phyloP scores from a whole-genome alignment of 2,797 vertebrate species.

The Artibeus lituratus region DNA sequence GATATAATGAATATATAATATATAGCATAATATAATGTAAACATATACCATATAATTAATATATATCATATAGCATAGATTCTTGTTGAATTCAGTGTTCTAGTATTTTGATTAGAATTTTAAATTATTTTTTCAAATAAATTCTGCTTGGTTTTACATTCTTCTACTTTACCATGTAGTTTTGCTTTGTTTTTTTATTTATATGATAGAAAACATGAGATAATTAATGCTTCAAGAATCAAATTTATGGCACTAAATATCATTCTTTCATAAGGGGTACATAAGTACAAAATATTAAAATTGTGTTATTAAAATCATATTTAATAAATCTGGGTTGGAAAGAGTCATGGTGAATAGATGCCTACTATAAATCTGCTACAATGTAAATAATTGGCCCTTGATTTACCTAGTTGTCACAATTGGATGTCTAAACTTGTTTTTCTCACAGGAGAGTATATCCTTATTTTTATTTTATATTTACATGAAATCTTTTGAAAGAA shows the following conservation, averaged over 20 bases:
- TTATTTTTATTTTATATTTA: conserved; percentile 14
- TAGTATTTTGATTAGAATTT: not conserved
- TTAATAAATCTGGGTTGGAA: not conserved
- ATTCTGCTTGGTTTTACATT: not conserved
- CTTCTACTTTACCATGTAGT: not conserved
- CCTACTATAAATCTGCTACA: not conserved
- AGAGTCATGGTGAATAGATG: not conserved
- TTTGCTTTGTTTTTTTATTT: not conserved
- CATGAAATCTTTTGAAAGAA: not conserved
- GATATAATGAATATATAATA: not conserved
- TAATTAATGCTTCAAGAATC: not conserved
- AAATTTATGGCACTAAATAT: not conserved
- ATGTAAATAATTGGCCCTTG: not conserved
- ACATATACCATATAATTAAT: not conserved
- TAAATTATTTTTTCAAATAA: not conserved
- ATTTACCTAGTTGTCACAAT: not conserved
- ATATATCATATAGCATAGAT: not conserved
- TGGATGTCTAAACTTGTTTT: conserved; percentile 12
- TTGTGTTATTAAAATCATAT: not conserved
- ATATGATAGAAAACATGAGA: not conserved
- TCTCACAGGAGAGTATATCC: not conserved
- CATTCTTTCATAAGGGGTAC: not conserved
- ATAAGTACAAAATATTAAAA: not conserved
- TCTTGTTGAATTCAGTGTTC: not conserved
- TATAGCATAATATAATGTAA: not conserved